Conservation (phyloP, 2,113 vertebrate genomes). For the Ahaetulla prasina region DNA sequence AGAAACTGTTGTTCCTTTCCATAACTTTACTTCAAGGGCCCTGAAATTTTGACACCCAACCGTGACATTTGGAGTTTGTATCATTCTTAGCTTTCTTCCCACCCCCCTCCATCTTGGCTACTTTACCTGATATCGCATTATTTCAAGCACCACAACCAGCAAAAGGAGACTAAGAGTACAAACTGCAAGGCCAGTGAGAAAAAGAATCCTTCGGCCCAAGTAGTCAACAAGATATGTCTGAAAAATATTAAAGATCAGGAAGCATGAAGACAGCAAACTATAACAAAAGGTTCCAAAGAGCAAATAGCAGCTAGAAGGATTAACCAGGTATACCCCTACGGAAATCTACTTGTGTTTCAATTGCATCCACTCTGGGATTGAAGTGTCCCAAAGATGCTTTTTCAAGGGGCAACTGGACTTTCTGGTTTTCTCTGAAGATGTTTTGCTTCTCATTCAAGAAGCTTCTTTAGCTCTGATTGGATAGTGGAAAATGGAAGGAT, state of each 20-base stretch:
- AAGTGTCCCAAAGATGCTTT: too few relatives aligned
- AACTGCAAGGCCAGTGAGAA: background rate
- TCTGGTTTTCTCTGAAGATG: too few relatives aligned
- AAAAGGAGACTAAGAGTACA: background rate
- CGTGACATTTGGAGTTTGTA: background rate
- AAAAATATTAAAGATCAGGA: background rate
- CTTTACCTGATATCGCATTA: background rate
- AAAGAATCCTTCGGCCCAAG: background rate
- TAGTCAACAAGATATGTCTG: background rate
- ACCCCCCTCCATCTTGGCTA: background rate
- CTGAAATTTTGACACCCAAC: background rate
- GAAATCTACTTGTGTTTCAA: background rate
- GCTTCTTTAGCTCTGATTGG: too few relatives aligned
- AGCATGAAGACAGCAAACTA: background rate
- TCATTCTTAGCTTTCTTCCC: background rate
- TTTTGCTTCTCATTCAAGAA: too few relatives aligned
- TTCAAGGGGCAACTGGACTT: too few relatives aligned
- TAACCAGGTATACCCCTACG: background rate
- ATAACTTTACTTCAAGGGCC: background rate
- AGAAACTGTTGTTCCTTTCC: background rate
- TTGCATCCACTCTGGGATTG: background rate
- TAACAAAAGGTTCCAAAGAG: background rate
- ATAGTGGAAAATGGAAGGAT: too few relatives aligned
- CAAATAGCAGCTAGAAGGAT: background rate
- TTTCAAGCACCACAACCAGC: background rate